These are phyloP conservation scores for Hirudo medicinalis DNA, from an alignment of 1,140 invertebrate genomes.

Conservation along the genomic window DNA sequence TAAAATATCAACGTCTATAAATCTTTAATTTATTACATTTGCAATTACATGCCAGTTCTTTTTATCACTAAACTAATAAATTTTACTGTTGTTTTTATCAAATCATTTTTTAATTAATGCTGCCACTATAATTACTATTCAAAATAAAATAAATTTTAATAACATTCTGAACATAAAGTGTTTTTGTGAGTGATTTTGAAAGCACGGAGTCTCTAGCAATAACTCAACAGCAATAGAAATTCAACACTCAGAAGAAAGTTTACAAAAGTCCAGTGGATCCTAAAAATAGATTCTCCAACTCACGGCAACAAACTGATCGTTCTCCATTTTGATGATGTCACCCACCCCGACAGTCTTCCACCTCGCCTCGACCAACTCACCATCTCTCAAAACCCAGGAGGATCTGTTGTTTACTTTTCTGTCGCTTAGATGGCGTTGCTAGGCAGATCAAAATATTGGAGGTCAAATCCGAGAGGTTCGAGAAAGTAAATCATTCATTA, in stretches of 20 bases:
- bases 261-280: constrained; percentile 45
- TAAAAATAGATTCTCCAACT: constrained; percentile 51
- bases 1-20: too few species aligned
- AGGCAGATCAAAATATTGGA: background rate
- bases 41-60: too few species aligned
- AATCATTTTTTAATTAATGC: background rate
- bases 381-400: constrained; percentile 45
- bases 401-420: constrained; percentile 37
- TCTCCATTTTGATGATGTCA: constrained; percentile 74
- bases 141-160: too few species aligned
- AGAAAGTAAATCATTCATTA: background rate
- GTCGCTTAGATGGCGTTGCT: constrained; percentile 40
- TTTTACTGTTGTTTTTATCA: background rate
- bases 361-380: constrained; percentile 66
- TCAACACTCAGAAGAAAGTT: background rate
- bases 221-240: background rate
- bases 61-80: too few species aligned
- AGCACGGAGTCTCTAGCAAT: constrained; percentile 35
- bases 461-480: background rate
- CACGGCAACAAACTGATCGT: constrained; percentile 47
- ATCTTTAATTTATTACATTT: too few species aligned
- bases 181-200: constrained; percentile 32
- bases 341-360: constrained; percentile 79
- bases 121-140: background rate
- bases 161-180: too few species aligned